Evolutionary conservation across 2,113 vertebrate genomes (phyloP).

Genomic region (Athene noctua): DNA sequence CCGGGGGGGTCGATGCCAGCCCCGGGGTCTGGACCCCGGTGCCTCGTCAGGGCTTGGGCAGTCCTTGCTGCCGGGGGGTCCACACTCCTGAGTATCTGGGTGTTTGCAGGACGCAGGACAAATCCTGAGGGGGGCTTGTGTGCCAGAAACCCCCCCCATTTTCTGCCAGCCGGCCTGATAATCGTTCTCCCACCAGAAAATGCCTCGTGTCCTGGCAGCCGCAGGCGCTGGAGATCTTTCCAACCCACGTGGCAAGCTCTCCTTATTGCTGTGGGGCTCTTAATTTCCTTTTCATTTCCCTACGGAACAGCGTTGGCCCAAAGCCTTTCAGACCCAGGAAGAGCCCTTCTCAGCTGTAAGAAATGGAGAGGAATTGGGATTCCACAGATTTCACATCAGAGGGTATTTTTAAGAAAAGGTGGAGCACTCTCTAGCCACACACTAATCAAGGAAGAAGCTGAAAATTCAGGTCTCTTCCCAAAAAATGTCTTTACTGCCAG

Average conservation of each 20-base stretch:
- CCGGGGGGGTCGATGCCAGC: rapidly evolving
- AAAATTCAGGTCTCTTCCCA: not conserved
- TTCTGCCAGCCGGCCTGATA: not conserved
- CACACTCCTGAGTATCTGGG: not conserved
- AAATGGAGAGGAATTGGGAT: not conserved
- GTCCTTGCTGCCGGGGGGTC: not conserved
- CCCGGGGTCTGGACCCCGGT: rapidly evolving
- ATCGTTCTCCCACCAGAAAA: not conserved
- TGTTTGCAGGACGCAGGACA: not conserved
- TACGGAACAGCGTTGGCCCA: not conserved
- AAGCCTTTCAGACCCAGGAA: not conserved
- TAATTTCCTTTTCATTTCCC: not conserved
- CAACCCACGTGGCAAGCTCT: not conserved
- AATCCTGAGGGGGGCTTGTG: too few species aligned
- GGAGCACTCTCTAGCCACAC: not conserved
- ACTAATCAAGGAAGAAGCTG: not conserved
- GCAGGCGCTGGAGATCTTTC: not conserved
- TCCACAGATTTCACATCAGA: not conserved
- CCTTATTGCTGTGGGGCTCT: not conserved
- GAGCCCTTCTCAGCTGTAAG: not conserved
- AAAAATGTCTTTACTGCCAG: not conserved
- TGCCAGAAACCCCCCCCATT: not conserved
- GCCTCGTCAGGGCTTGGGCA: not conserved
- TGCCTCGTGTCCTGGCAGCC: not conserved
- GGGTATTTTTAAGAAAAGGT: not conserved